phyloP scores from a whole-genome alignment of 1,140 invertebrate species.

The Lamellibrachia luymesi region DNA sequence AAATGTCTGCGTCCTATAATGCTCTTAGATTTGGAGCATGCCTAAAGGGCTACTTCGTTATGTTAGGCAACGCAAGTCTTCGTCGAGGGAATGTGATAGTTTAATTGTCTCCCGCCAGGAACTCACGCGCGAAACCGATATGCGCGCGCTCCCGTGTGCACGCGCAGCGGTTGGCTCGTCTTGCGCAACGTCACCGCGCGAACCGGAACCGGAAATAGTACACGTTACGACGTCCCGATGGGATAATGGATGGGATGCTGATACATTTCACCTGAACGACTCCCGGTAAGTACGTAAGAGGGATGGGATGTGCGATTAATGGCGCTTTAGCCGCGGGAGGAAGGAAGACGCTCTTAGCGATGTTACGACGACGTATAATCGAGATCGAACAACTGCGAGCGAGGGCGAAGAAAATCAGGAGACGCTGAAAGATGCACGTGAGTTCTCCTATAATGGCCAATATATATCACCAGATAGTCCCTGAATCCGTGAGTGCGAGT shows the following conservation, averaged over 20 bases:
- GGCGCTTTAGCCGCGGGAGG: background rate
- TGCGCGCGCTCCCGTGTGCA: background rate
- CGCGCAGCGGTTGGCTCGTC: background rate
- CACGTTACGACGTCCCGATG: background rate
- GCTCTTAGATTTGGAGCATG: no score
- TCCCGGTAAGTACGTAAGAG: background rate
- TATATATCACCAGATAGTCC: no score
- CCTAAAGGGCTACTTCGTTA: no score
- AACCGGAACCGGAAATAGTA: background rate
- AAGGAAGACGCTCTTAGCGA: background rate
- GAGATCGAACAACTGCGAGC: background rate
- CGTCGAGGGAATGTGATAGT: background rate
- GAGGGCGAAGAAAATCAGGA: background rate
- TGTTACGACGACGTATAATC: background rate
- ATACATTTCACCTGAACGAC: no score
- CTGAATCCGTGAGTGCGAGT: no score
- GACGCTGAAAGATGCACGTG: background rate
- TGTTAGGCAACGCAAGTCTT: background rate
- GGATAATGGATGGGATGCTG: background rate
- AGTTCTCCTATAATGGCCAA: no score
- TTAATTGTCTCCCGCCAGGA: background rate
- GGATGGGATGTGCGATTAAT: background rate
- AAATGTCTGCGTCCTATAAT: no score
- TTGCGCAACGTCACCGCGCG: background rate
- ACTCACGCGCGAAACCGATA: background rate